Percentiles rank a stretch among this genome's conserved stretches.
phyloP scores from a whole-genome alignment of 2,888 invertebrate genomes.

The Yponomeuta sedellus region DNA sequence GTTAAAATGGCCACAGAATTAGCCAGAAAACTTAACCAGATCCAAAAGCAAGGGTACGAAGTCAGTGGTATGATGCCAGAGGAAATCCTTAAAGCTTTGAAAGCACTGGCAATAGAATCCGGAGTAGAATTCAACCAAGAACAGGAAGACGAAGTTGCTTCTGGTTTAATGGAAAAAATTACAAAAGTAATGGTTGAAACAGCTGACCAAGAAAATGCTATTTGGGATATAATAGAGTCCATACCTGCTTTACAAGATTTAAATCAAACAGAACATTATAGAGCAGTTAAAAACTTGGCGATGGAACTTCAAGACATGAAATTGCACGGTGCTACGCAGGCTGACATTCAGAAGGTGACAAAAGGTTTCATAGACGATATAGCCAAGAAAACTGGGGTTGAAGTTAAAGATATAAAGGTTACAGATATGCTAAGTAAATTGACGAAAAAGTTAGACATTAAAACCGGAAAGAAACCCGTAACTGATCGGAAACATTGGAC shows the following conservation, averaged over 20 bases:
- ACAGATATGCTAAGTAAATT: background rate
- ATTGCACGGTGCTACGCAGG: constrained; percentile 19
- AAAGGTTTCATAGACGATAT: constrained; percentile 16
- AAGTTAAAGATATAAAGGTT: background rate
- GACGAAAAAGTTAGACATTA: background rate
- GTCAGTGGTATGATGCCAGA: background rate
- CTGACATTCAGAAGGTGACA: constrained; percentile 26
- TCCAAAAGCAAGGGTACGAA: background rate
- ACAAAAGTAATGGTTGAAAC: background rate
- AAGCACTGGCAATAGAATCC: background rate
- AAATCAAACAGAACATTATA: background rate
- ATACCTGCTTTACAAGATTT: constrained; percentile 23
- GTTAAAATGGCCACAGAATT: background rate
- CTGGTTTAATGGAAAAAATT: background rate
- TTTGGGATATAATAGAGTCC: constrained; percentile 8
- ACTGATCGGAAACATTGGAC: background rate
- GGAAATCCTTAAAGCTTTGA: background rate
- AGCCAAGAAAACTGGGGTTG: background rate
- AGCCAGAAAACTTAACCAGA: background rate
- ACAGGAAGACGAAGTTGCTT: background rate
- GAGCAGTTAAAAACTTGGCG: background rate
- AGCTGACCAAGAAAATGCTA: constrained; percentile 26
- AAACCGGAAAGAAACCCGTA: background rate
- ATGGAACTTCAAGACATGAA: background rate
- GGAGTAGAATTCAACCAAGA: background rate